phyloP scores from a whole-genome alignment of 2,797 vertebrate genomes.

The Bryconaethiops microstoma region DNA sequence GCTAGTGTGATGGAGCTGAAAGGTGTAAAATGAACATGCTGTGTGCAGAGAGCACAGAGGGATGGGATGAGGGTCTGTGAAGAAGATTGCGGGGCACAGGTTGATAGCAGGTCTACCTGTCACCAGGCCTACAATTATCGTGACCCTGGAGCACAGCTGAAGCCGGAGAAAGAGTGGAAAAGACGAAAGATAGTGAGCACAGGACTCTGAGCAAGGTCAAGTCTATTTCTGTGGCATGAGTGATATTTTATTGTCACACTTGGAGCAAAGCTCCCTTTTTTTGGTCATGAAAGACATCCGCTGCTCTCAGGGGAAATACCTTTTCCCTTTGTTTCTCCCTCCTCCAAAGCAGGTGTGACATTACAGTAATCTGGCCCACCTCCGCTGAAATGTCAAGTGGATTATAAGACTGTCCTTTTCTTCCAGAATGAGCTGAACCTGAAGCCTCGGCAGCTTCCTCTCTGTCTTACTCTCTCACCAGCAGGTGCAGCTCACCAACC shows the following conservation, averaged over 20 bases:
- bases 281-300: slow-evolving; percentile 12
- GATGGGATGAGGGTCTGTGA: background rate
- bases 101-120: slow-evolving; percentile 31
- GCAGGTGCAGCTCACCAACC: slow-evolving; percentile 30
- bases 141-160: background rate
- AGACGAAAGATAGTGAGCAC: background rate
- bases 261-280: slow-evolving; percentile 3
- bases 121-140: slow-evolving; percentile 21
- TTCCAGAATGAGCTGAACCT: slow-evolving; percentile 27
- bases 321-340: slow-evolving; percentile 30
- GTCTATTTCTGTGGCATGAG: slow-evolving; percentile 3
- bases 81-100: background rate
- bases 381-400: slow-evolving; percentile 54
- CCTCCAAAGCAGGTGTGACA: slow-evolving; percentile 22
- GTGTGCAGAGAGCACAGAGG: background rate
- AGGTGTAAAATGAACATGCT: slow-evolving; percentile 5
- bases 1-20: slow-evolving; percentile 5
- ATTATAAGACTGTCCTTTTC: slow-evolving; percentile 49
- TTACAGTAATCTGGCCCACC: slow-evolving; percentile 38
- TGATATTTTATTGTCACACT: background rate
- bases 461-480: background rate
- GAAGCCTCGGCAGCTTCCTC: background rate
- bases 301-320: slow-evolving; percentile 11
- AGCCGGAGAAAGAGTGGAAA: background rate
- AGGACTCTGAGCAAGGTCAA: background rate